Base-by-base conservation (phyloP, 2,113 vertebrate species). In the Mesoclemmys tuberculata region DNA sequence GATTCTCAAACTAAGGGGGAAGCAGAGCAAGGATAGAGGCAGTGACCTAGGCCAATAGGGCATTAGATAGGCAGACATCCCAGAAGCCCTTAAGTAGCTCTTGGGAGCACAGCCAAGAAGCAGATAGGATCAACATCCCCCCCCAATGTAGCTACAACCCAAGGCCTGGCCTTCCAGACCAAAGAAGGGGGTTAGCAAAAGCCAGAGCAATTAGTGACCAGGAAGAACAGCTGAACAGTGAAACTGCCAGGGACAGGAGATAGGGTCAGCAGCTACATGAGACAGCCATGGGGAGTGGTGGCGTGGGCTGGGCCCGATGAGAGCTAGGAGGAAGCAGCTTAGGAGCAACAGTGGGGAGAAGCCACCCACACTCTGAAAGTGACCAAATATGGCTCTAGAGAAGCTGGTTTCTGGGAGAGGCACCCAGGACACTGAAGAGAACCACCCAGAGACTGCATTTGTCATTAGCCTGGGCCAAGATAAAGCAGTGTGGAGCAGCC, bases 301-400 rank as follows among this genome's bases (percentile, higher is more conserved):
- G 56, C 29, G 56, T 58, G 56, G 26, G 51, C 56, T 29, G 46
- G 1, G 6, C 82, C 84, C 77, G 0, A 0, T 24, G 29, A 68
- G 38, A 56, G 52, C 24, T 35, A 77, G 27, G 35, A 2, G 0
- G 26, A 35, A 81, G 7, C 84, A 89, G 68, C 46, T 41, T 77
- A 12, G 51, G 80, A 84, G 0, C 26, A 44, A 48, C 27, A 87
- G 4, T 0, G 1, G 38, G 35, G 49, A 82, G 1, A 27, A 83
- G 78, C 71, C 1, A 35, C 11, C 10, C 27, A 58, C 27, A 13
- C 27, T 5, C 27, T 58, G 56, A 58, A 26, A 13, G 27, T 58
- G 56, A 58, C 27, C 56, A 58, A 58, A 58, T 12, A 51, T n/a
- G 51, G n/a, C 71, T 46, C 49, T 77, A 81, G 27, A 52, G 35